A percentile compares a stretch with the other conserved stretches of the same genome.
phyloP scores from a whole-genome alignment of 2,888 invertebrate genomes.

The Aporophyla lueneburgensis region DNA sequence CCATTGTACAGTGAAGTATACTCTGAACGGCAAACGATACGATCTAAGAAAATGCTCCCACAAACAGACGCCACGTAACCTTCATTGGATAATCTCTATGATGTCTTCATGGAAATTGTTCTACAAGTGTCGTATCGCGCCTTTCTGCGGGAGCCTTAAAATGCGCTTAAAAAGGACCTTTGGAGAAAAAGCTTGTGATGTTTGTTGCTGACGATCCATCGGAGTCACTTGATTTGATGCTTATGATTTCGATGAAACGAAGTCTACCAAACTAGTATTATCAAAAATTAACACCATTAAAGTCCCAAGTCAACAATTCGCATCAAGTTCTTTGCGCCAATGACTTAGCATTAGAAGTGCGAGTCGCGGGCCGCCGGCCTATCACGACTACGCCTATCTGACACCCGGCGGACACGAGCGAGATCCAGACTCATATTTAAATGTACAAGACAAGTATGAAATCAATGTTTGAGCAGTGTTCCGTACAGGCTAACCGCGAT shows the following conservation, averaged over 20 bases:
- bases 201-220: background rate
- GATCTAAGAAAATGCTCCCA: too few relatives aligned
- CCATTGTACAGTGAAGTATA: background rate
- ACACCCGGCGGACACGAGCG: slow-evolving; percentile 61
- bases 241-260: background rate
- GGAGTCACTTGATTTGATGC: background rate
- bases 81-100: too few relatives aligned
- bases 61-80: too few relatives aligned
- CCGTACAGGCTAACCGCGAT: slow-evolving; percentile 7
- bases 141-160: background rate
- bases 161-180: too few relatives aligned
- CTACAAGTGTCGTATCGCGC: too few relatives aligned
- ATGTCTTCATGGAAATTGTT: too few relatives aligned
- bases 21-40: background rate
- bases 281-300: background rate
- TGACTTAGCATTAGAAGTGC: slow-evolving; percentile 60
- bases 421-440: slow-evolving; percentile 54
- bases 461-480: background rate
- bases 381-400: slow-evolving; percentile 78
- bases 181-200: background rate
- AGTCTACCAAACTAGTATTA: background rate
- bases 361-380: slow-evolving; percentile 71
- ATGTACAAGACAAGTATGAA: slow-evolving; percentile 29
- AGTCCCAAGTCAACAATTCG: slow-evolving; percentile 13
- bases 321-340: slow-evolving; percentile 25